Base-by-base conservation (phyloP, 2,113 vertebrate species). In the Nycticebus coucang region DNA sequence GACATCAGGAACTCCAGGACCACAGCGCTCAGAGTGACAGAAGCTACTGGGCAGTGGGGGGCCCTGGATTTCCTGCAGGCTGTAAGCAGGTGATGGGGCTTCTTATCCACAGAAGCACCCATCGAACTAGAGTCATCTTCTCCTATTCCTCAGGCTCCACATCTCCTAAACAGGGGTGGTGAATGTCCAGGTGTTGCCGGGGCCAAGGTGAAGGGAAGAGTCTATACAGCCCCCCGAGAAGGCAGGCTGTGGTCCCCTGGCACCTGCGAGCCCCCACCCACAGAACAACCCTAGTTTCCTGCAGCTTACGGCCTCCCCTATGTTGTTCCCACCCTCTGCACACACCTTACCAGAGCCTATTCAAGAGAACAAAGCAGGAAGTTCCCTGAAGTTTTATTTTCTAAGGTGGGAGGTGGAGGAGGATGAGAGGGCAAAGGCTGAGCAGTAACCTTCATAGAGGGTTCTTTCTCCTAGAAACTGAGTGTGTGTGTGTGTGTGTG, bases 361-460 rank as follows among this genome's bases (percentile, higher is more conserved):
- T 92, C 26, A 69, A 53, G 19, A 85, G 26, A 94, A 66, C 60
- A 68, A 94, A 87, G 60, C 80, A 80, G 60, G 37, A 78, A 72
- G 41, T 79, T 60, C 10, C 45, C 35, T 24, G 30, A 57, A 57
- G 26, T 24, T 80, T 55, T 68, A 33, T n/a, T 79, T 57, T 57
- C 30, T 30, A 24, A n/a, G 55, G 55, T 28, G 18, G 19, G n/a
- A 37, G 15, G 26, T 1, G 14, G 4, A 8, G 28, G 22, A 50
- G 5, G 37, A 50, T 11, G 10, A 18, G 24, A 66, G 26, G 15
- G 1, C 69, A 24, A 71, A 37, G 7, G 19, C 5, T 14, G 18
- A 41, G 28, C 12, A 33, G 50, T 41, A 0, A 33, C 35, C 75
- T 41, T 24, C 18, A 14, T 14, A 81, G 81, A 71, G 24, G 12